Evolutionary conservation across 2,888 invertebrate species (phyloP), one percentile per base, ranked within the genome.

Genomic region (Ormyrus nitidulus): DNA sequence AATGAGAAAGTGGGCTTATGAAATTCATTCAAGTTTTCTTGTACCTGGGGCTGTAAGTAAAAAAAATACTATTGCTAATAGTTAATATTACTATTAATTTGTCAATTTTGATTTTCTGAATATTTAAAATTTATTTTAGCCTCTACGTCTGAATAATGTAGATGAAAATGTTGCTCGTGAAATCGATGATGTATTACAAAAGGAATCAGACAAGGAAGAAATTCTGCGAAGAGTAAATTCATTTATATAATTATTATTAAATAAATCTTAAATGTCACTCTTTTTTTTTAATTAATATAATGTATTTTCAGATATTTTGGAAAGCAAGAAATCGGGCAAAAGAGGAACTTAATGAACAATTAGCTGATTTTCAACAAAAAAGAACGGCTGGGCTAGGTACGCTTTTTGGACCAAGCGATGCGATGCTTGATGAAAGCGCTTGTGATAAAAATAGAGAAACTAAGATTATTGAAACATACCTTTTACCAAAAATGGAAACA

Each of bases 1-100:
- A 88, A 96, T 99, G 94, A 94, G 97, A 77, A 97, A 98, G 90
- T 99, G 99, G 99, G 99, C 99, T 5, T 99, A 99, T 92, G 99
- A 99, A 93, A 98, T 99, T 88, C 98, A 98, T 92, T 98, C 98
- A 84, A 97, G 97, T 87, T 99, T 99, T 92, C 92, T 98, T 80
- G 96, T 97, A 87, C 98, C 97, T 81, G 94, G 95, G 87, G 97
- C 97, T 85, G 96, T 95, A 90, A 93, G 93, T 93, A 34, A 34
- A 34, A 34, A 34, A 34, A 34, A 34, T 34, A 34, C 34, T 34
- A 59, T 48, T 6, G n/a, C 11, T 58, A 2, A 11, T 62, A 53
- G 19, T 68, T 10, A 72, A 62, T 59, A 11, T 65, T 64, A 6
- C 89, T 6, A 56, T 69, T 19, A n/a, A 71, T 9, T 44, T 73